These are phyloP conservation scores for Ceratina calcarata DNA, from an alignment of 1,140 invertebrate genomes.

Conservation along the genomic window DNA sequence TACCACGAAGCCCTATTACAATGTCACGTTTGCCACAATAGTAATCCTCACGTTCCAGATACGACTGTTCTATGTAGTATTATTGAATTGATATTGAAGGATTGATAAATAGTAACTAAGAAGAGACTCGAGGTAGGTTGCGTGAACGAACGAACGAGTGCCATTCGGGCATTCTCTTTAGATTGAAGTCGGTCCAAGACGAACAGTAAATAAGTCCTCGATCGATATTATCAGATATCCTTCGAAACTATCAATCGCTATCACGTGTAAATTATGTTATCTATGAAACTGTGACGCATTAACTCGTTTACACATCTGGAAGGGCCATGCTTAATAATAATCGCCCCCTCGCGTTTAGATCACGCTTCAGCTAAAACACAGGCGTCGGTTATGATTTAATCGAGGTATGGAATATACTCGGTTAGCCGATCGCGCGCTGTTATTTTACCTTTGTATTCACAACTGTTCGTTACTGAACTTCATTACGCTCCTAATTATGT, in stretches of 20 bases:
- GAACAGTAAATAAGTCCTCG: constrained; percentile 3
- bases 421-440: neutral
- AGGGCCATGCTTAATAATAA: neutral
- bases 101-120: no score
- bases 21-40: neutral
- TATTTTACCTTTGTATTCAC: neutral
- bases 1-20: neutral
- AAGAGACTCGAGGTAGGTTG: neutral
- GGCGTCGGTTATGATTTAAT: neutral
- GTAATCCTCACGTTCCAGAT: neutral
- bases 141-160: constrained; percentile 61
- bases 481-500: neutral
- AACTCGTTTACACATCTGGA: neutral
- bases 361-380: neutral
- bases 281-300: neutral
- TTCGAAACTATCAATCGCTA: neutral
- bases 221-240: neutral
- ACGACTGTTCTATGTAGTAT: no score
- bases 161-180: constrained; percentile 56
- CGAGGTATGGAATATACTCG: neutral
- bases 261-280: constrained; percentile 16
- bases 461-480: neutral
- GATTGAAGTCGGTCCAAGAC: constrained; percentile 23
- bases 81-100: no score
- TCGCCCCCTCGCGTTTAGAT: neutral